Percentiles rank a stretch among this genome's conserved stretches.
phyloP scores from a whole-genome alignment of 30 jellyfish, hydroid and myxozoan genomes.

The Hydractinia symbiolongicarpus region DNA sequence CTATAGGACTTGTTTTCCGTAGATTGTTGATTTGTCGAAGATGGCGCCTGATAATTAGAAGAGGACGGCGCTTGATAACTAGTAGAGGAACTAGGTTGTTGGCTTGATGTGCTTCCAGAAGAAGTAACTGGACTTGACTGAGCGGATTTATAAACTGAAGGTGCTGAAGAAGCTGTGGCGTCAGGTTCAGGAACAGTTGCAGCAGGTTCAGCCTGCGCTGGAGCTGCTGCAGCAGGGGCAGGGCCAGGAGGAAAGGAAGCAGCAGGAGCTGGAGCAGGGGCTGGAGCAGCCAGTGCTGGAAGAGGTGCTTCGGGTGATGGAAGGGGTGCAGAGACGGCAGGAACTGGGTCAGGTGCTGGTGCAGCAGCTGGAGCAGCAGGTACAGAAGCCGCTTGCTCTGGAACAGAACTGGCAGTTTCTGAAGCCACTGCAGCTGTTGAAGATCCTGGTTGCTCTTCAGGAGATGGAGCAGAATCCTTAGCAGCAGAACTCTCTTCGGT shows the following conservation, averaged over 20 bases:
- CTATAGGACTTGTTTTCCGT: background rate
- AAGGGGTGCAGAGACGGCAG: background rate
- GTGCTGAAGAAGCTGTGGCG: slow-evolving; percentile 12
- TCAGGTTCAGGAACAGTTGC: slow-evolving; percentile 11
- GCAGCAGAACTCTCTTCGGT: background rate
- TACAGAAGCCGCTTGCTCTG: background rate
- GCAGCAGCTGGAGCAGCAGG: background rate
- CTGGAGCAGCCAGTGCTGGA: background rate
- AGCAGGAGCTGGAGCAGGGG: slow-evolving; percentile 18
- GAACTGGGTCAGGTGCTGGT: slow-evolving; percentile 21
- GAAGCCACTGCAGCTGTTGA: background rate
- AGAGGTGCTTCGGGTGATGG: background rate
- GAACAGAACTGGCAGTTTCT: background rate
- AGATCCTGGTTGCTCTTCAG: slow-evolving; percentile 7
- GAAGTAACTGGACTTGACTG: no score
- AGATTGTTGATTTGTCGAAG: background rate
- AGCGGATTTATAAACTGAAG: background rate
- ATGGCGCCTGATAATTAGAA: no score
- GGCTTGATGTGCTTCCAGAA: no score
- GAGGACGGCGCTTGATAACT: no score
- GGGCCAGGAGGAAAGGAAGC: background rate
- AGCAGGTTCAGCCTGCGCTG: background rate
- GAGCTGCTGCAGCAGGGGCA: background rate
- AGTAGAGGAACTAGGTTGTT: no score
- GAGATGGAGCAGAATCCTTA: background rate